These are phyloP conservation scores for Nycteola revayana DNA, from an alignment of 2,888 invertebrate species.

Conservation along the genomic window DNA sequence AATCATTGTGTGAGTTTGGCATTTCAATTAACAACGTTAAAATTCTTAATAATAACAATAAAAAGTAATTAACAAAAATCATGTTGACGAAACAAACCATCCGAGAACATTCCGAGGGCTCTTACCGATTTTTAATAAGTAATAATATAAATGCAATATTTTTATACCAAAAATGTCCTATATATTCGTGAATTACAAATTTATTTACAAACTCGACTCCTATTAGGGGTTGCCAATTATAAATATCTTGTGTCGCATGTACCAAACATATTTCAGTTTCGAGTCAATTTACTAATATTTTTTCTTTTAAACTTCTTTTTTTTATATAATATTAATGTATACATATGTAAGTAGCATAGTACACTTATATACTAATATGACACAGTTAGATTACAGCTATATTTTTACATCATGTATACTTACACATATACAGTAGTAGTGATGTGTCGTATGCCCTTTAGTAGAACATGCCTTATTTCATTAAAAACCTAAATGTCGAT, in stretches of 20 bases:
- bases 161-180: slow-evolving; percentile 67
- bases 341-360: slow-evolving; percentile 79
- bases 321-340: slow-evolving; percentile 69
- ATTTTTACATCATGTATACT: slow-evolving; percentile 76
- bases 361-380: slow-evolving; percentile 78
- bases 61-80: slow-evolving; percentile 77
- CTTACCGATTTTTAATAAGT: slow-evolving; percentile 43
- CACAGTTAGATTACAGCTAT: slow-evolving; percentile 78
- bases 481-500: no score
- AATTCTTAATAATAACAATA: slow-evolving; percentile 81
- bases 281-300: slow-evolving; percentile 72
- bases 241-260: slow-evolving; percentile 45
- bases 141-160: slow-evolving; percentile 75
- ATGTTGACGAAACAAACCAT: slow-evolving; percentile 70
- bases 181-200: slow-evolving; percentile 70
- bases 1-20: slow-evolving; percentile 44
- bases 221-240: slow-evolving; percentile 48
- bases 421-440: slow-evolving; percentile 72
- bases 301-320: slow-evolving; percentile 61
- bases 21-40: slow-evolving; percentile 77
- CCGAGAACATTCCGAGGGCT: slow-evolving; percentile 71
- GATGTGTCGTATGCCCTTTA: slow-evolving; percentile 50
- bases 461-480: no score
- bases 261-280: slow-evolving; percentile 44
- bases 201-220: slow-evolving; percentile 68